phyloP scores from a whole-genome alignment of 2,113 vertebrate species.

The Hiodon tergisus region DNA sequence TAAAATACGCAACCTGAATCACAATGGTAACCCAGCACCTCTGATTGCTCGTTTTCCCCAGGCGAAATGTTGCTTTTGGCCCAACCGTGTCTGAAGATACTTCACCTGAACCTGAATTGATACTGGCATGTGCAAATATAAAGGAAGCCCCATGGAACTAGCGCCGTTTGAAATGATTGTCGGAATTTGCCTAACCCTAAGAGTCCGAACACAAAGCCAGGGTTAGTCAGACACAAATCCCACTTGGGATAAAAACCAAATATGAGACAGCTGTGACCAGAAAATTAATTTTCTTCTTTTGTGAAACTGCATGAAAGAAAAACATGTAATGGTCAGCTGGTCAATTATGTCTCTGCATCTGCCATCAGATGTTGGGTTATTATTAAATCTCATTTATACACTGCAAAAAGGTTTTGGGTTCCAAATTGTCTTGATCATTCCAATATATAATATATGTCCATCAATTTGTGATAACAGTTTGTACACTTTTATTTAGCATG shows the following conservation, averaged over 20 bases:
- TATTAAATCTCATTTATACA: too few species aligned
- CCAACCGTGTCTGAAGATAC: not conserved
- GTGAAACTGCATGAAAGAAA: not conserved
- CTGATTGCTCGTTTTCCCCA: constrained; percentile 2
- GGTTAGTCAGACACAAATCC: not conserved
- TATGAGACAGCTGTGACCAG: not conserved
- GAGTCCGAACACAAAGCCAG: not conserved
- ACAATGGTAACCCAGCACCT: not conserved
- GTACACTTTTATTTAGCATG: constrained; percentile 15
- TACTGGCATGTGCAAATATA: not conserved
- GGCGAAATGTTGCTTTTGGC: not conserved
- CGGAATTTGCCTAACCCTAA: not conserved
- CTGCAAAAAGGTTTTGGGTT: not conserved
- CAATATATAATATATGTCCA: not conserved
- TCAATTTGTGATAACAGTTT: not conserved
- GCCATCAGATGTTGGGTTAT: constrained; percentile 7
- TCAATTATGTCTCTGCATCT: not conserved
- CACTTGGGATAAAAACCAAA: not conserved
- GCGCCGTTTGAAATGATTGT: not conserved
- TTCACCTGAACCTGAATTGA: not conserved
- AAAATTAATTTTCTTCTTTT: too few species aligned
- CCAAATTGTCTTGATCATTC: not conserved
- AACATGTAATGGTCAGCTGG: not conserved
- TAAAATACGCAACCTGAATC: not conserved
- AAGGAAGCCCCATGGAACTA: not conserved